Evolutionary conservation across 2,113 vertebrate species (phyloP).

Genomic region (Salvelinus namaycush): DNA sequence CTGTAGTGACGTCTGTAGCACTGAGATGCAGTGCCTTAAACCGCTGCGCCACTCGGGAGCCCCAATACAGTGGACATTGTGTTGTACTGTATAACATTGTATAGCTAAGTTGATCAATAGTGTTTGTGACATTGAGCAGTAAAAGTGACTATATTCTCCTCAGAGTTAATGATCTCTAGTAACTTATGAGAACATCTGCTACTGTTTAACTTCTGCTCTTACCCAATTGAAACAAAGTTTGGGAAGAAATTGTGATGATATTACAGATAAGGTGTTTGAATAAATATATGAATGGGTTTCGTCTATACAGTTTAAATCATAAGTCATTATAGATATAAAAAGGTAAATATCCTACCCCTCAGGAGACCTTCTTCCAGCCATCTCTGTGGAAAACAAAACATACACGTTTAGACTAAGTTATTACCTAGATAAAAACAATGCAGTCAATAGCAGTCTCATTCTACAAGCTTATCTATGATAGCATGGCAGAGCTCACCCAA

Average conservation of each 20-base stretch:
- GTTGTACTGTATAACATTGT: no score
- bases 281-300: neutral
- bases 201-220: neutral
- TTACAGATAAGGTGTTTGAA: neutral
- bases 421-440: neutral
- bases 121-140: neutral
- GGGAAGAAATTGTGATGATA: neutral
- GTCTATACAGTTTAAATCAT: neutral
- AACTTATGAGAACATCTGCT: neutral
- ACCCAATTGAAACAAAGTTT: neutral
- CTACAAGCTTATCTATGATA: no score
- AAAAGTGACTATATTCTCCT: neutral
- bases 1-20: no score
- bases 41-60: no score
- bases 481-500: no score
- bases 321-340: neutral
- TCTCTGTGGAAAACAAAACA: constrained; percentile 22
- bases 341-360: constrained; percentile 32
- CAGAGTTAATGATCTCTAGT: neutral
- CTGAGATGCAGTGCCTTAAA: no score
- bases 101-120: neutral
- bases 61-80: neutral
- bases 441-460: no score
- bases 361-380: constrained; percentile 35
- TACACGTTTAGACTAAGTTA: neutral